Conservation (phyloP, 1,140 invertebrate genomes). For the Pseudomyrmex gracilis region DNA sequence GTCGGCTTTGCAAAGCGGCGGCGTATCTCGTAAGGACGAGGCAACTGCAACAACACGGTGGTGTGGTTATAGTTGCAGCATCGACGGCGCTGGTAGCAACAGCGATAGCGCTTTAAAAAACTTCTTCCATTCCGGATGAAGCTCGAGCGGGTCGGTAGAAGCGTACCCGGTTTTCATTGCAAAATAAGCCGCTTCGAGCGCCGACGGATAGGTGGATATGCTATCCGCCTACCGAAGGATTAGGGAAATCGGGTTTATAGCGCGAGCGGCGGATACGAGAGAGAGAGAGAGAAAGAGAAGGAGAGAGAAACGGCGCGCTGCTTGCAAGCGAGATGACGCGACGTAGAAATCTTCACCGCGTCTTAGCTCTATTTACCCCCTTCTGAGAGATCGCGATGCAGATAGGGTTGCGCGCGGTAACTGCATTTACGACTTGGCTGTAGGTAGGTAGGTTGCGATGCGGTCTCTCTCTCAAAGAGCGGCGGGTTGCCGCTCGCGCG, state of each 20-base stretch:
- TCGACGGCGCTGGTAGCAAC: not conserved
- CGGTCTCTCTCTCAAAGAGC: conserved; percentile 70
- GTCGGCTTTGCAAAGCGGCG: conserved; percentile 23
- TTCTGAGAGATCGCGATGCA: conserved; percentile 63
- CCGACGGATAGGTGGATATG: conserved; percentile 55
- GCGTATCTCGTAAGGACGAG: conserved; percentile 17
- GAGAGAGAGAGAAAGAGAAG: too few relatives aligned
- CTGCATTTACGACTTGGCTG: conserved; percentile 50
- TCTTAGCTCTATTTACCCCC: conserved; percentile 67
- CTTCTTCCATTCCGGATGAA: conserved; percentile 56
- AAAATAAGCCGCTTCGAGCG: conserved; percentile 65
- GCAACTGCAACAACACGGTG: conserved; percentile 49
- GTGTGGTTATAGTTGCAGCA: conserved; percentile 18
- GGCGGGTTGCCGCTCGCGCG: not conserved
- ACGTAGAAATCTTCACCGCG: conserved; percentile 62
- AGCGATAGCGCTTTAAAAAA: conserved; percentile 58
- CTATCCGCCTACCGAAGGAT: conserved; percentile 68
- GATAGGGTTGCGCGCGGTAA: conserved; percentile 66
- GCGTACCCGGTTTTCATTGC: conserved; percentile 67
- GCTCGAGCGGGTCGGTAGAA: conserved; percentile 14
- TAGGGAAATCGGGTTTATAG: conserved; percentile 70
- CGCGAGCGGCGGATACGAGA: conserved; percentile 28
- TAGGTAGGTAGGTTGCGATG: conserved; percentile 50
- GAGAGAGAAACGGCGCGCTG: not conserved
- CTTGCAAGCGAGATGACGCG: conserved; percentile 25